Base-by-base conservation (phyloP, 2,888 invertebrate genomes). In the Rhingia rostrata region DNA sequence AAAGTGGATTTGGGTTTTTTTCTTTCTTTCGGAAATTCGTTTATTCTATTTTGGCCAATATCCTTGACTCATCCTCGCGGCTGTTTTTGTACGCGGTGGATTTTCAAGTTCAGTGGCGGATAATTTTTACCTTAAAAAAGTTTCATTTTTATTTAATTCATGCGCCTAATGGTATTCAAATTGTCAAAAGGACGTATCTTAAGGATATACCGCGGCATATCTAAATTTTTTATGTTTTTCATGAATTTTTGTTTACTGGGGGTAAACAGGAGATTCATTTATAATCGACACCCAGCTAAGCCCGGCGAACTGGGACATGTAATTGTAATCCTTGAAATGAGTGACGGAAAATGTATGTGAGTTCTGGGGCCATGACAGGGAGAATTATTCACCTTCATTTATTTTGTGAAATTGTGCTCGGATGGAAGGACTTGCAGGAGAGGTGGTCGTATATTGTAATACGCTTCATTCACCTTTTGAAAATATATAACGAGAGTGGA, bases 391-490 rank as follows among this genome's bases (percentile, higher is more conserved):
- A 30, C 49, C 30, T 30, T 10, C 54, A 56, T 3, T 32, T 39
- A 22, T 30, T 32, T 53, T 49, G 58, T 37, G 2, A 22, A 64
- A 56, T 75, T 60, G 43, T 43, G 35, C 49, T 33, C 47, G 39
- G 61, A 39, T 51, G 63, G 56, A 41, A 61, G 33, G 70, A 32
- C 14, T 54, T 33, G 30, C 12, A 6, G 9, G 4, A 10, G 4
- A 56, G 58, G 63, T 72, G 51, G 53, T 81, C 60, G 70, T 51
- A 72, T 47, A 58, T 58, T 60, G 60, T 70, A 70, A 41, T 53
- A 66, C 58, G 82, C 60, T 82, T 77, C 82, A 77, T 82, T 77
- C 61, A 77, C 77, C 72, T 61, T 77, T 82, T 82, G 66, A 33
- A 77, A 77, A 51, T 49, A 49, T 22, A 2, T 66, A 66, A 82